Conservation (phyloP, 2,888 invertebrate genomes). For the Synergus japonicus region DNA sequence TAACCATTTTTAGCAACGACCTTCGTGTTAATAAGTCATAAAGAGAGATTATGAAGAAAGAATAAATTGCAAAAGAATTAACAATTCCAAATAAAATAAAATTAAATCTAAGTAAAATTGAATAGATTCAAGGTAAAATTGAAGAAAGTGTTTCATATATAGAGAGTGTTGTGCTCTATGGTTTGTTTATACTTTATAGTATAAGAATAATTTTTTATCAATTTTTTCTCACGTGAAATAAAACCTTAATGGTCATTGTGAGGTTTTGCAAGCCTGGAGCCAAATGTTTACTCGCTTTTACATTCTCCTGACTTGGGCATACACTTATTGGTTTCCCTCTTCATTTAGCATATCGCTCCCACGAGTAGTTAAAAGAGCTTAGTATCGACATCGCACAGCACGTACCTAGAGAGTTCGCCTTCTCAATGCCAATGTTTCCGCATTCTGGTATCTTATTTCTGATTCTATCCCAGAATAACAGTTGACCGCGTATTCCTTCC, state of each 20-base stretch:
- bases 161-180: not conserved
- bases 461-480: not conserved
- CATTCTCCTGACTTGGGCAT: constrained; percentile 17
- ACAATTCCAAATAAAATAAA: too few relatives aligned
- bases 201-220: not conserved
- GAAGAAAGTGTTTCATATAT: not conserved
- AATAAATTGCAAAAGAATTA: not conserved
- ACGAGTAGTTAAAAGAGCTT: constrained; percentile 49
- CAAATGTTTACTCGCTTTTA: constrained; percentile 14
- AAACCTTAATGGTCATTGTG: constrained; percentile 5
- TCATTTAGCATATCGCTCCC: constrained; percentile 55
- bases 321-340: constrained; percentile 43
- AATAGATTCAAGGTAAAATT: not conserved
- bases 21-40: not conserved
- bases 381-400: constrained; percentile 58
- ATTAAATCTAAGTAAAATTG: too few relatives aligned
- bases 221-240: constrained; percentile 2
- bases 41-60: not conserved
- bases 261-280: not conserved
- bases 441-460: constrained; percentile 66
- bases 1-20: not conserved
- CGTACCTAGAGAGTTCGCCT: constrained; percentile 51
- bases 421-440: constrained; percentile 64
- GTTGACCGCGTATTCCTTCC: not conserved
- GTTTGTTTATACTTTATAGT: not conserved